Percentiles rank a stretch among this genome's conserved stretches.
Conservation (phyloP, 1,140 invertebrate species). For the Drosophila bocqueti region DNA sequence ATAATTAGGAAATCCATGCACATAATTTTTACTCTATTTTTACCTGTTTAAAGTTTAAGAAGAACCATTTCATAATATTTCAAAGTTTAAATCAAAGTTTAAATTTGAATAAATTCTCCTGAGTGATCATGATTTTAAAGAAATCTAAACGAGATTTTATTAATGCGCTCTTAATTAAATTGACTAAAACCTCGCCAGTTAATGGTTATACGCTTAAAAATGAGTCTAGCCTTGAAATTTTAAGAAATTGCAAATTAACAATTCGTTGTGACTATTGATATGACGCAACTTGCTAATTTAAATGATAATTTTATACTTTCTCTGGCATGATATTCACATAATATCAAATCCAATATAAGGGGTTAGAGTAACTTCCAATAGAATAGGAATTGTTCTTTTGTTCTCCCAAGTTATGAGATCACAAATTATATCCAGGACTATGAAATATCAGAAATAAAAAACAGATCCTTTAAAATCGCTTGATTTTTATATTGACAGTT, state of each 20-base stretch:
- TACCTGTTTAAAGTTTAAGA: background rate
- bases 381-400: no score
- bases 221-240: conserved; percentile 3
- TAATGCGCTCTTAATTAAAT: conserved; percentile 6
- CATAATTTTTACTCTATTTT: no score
- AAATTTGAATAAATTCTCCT: background rate
- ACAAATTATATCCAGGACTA: background rate
- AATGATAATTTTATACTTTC: conserved; percentile 2
- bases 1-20: no score
- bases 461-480: conserved; percentile 18
- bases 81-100: background rate
- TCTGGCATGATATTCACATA: background rate
- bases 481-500: conserved; percentile 52
- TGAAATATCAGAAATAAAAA: background rate
- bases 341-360: background rate
- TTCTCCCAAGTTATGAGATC: background rate
- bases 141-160: background rate
- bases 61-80: background rate
- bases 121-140: background rate
- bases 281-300: conserved; percentile 14
- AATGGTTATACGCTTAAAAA: background rate
- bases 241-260: background rate
- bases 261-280: background rate
- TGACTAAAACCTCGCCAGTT: background rate
- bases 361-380: background rate